Conservation (phyloP, 2,113 vertebrate genomes). For the Semnornis frantzii region DNA sequence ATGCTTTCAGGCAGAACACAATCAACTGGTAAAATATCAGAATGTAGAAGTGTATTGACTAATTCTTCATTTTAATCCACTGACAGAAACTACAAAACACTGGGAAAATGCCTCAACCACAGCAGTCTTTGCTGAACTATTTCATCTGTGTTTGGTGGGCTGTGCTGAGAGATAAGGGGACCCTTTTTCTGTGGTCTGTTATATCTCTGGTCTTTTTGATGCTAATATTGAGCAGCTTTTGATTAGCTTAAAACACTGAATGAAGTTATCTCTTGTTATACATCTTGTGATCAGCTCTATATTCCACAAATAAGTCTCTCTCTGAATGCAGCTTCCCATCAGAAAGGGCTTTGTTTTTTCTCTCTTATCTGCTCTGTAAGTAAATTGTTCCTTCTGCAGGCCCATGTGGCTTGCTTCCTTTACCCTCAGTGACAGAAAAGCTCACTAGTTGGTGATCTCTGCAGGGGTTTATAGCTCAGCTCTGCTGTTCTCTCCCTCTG, state of each 20-base stretch:
- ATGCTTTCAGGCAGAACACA: background rate
- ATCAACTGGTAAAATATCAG: constrained; percentile 1
- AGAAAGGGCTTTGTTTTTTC: constrained; percentile 8
- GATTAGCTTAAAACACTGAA: background rate
- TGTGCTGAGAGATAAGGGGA: background rate
- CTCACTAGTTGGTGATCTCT: constrained; percentile 16
- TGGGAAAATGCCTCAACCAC: background rate
- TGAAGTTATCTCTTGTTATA: background rate
- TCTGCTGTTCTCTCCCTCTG: constrained; percentile 30
- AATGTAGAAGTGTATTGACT: background rate
- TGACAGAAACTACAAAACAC: background rate
- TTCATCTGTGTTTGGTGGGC: background rate
- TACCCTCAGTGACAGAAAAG: background rate
- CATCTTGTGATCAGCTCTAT: background rate
- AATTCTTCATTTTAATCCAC: background rate
- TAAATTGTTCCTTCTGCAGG: constrained; percentile 23
- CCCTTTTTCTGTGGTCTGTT: background rate
- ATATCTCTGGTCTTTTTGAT: background rate
- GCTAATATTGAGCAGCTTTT: constrained; percentile 3
- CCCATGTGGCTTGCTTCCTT: background rate
- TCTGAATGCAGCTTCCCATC: background rate
- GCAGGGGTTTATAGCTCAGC: constrained; percentile 19
- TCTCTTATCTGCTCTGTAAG: constrained; percentile 4
- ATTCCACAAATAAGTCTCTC: background rate
- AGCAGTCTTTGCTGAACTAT: background rate